Evolutionary conservation across 2,888 invertebrate genomes (phyloP), one percentile per base, ranked within the genome.

Genomic region (Patella caerulea): DNA sequence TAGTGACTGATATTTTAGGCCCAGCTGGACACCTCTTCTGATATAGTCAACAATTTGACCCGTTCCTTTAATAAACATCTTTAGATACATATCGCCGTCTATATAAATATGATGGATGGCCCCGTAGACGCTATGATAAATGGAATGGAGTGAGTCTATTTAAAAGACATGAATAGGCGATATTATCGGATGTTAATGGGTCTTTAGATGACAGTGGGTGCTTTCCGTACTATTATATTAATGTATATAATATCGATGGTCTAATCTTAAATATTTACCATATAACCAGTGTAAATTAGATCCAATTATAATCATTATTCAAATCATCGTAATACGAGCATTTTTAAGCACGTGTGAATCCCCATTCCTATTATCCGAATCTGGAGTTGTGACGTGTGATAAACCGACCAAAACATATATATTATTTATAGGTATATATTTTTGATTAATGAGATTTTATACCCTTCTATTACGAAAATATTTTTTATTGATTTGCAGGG

Each of bases 231-330:
- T 24, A 65, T 65, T 24, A 65, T 24, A 65, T 24, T 65, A 65
- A 65, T 65, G 19, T n/a, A 24, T 9, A 19, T 19, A 65, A 19
- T 65, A 24, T 65, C 65, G 24, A 65, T 65, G 24, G 65, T 24
- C 19, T 65, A 24, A 65, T 65, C 65, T 65, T 11, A 24, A 65
- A 65, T 65, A 65, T 65, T 65, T 65, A 65, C 65, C 24, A 19
- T 19, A 19, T 65, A 24, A 65, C 19, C 19, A 65, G 19, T 65
- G 45, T 24, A 65, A 65, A 65, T 65, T 65, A 65, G 65, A 65
- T 24, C 24, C 65, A 65, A 65, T 65, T 65, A 65, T 65, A 65
- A 65, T 24, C 19, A 24, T 65, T 65, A 65, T 65, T 65, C 19
- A 24, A 19, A 65, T 65, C 65, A 24, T 65, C 24, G 65, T 65